Conservation (phyloP, 2,888 invertebrate species). For the Apocheima hispidaria region DNA sequence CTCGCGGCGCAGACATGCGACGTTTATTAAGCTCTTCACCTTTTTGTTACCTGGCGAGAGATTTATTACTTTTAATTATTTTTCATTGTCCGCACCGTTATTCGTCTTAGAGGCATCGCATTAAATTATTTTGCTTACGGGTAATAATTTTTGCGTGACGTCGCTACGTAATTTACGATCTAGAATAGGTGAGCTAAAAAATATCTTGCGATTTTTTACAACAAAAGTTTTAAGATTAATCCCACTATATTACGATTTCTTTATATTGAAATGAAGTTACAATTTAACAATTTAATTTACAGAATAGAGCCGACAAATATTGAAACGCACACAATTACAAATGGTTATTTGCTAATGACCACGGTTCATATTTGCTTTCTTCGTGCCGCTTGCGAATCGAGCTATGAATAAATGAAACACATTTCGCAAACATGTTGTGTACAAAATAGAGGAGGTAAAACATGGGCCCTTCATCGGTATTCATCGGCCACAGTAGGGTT, state of each 20-base stretch:
- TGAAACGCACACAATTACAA: conserved; percentile 32
- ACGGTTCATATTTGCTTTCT: conserved; percentile 32
- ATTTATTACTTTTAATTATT: conserved; percentile 87
- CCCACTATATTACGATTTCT: neutral
- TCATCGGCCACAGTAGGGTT: conserved; percentile 70
- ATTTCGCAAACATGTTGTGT: conserved; percentile 54
- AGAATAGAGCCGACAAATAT: conserved; percentile 29
- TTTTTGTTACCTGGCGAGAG: conserved; percentile 84
- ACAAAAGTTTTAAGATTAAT: neutral
- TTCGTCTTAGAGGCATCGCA: conserved; percentile 72
- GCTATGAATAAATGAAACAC: conserved; percentile 46
- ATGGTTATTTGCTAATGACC: conserved; percentile 42
- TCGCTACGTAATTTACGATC: conserved; percentile 63
- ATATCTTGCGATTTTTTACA: neutral
- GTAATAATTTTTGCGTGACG: conserved; percentile 65
- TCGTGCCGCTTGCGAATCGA: conserved; percentile 23
- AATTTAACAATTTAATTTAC: conserved; percentile 4
- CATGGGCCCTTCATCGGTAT: conserved; percentile 71
- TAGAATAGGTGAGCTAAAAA: conserved; percentile 29
- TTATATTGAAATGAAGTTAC: neutral
- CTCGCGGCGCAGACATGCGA: conserved; percentile 76
- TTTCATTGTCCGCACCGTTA: conserved; percentile 81
- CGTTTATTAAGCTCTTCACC: conserved; percentile 84
- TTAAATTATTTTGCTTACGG: conserved; percentile 78
- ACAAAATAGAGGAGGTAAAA: conserved; percentile 54